Evolutionary conservation across 2,888 invertebrate genomes (phyloP), one percentile per base, ranked within the genome.

Genomic region (Sympetrum striolatum): DNA sequence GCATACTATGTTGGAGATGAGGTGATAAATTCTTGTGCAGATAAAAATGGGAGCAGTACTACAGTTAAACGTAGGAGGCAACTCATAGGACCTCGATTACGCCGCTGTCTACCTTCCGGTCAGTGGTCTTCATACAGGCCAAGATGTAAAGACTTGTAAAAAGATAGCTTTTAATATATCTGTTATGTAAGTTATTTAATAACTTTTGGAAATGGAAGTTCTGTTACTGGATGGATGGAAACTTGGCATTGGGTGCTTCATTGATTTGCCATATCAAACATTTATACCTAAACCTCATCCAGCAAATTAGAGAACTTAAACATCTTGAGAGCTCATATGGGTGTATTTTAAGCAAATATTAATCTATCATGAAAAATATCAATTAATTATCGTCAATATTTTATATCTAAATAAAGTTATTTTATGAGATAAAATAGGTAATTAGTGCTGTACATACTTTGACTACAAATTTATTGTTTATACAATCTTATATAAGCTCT

Each of bases 91-190:
- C 90, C 91, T 2, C 25, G 79, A n/a, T 58, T 86, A 18, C 80
- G 86, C 3, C 79, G 81, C 22, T 91, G 91, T 31, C 91, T 91
- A 22, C 53, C 80, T 35, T 86, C 79, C 25, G 91, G 91, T 3
- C 64, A 31, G 12, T 91, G 91, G 91, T 91, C 91, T 15, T 53
- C 86, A 2, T n/a, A 80, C 12, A 39, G 81, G 18, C 91, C 91
- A 15, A 4, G 48, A 12, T 91, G 91, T 79, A 82, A 64, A 90
- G 86, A 86, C 64, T 37, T 60, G 22, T 60, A 44, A 25, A 81
- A 44, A 22, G 48, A 15, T n/a, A 48, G 18, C 2, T 22, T 8
- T 48, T 4, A 18, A 31, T 58, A 3, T 25, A 31, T 82, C 2
- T 53, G 15, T 58, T 58, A 73, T 31, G 73, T 73, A 73, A 73